Percentiles rank a stretch among this genome's conserved stretches.
Evolutionary conservation across 2,113 vertebrate genomes (phyloP).

Genomic region (Lethenteron reissneri): DNA sequence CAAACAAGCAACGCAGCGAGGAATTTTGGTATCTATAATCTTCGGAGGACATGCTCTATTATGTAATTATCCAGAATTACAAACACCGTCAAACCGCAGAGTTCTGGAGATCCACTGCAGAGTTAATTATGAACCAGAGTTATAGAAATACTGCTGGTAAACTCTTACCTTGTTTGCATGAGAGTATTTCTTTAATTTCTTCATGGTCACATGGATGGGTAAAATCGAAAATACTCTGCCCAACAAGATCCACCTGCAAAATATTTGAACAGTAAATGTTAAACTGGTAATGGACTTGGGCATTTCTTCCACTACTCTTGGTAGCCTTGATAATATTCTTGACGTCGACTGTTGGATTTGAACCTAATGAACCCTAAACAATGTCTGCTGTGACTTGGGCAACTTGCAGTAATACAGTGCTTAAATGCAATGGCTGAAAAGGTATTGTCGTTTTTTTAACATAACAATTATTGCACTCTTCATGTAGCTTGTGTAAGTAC

Average conservation of each 20-base stretch:
- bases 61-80: too few species aligned
- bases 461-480: too few species aligned
- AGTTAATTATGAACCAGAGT: too few species aligned
- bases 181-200: slow-evolving; percentile 43
- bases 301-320: not conserved
- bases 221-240: slow-evolving; percentile 84
- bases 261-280: not conserved
- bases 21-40: too few species aligned
- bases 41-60: too few species aligned
- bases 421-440: not conserved
- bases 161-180: slow-evolving; percentile 1
- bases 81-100: too few species aligned
- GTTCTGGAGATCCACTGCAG: too few species aligned
- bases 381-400: not conserved
- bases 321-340: not conserved
- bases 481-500: too few species aligned
- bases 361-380: not conserved
- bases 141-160: too few species aligned
- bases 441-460: not conserved
- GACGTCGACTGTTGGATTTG: not conserved
- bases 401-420: not conserved
- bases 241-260: slow-evolving; percentile 62
- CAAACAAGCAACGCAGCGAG: too few species aligned
- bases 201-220: slow-evolving; percentile 82
- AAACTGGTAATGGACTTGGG: not conserved